Conservation (phyloP, 2,888 invertebrate genomes). For the Acrobeloides nanus region DNA sequence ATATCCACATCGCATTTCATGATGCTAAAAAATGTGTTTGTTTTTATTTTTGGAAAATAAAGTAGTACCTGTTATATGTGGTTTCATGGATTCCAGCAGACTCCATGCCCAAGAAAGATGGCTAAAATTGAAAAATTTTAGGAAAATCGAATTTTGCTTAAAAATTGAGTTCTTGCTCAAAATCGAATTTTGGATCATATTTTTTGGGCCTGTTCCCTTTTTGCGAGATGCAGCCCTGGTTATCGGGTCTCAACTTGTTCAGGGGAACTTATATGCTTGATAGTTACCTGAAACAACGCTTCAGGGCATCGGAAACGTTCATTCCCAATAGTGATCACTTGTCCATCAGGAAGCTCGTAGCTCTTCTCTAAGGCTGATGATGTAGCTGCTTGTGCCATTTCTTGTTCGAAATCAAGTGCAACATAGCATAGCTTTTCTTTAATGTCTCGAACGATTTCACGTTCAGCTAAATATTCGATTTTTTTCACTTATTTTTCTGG, state of each 20-base stretch:
- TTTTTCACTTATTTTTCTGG: too few relatives aligned
- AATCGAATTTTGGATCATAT: too few relatives aligned
- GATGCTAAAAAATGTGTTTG: too few relatives aligned
- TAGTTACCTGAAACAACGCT: conserved; percentile 71
- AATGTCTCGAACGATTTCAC: conserved; percentile 86
- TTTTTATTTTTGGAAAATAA: too few relatives aligned
- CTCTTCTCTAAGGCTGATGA: conserved; percentile 82
- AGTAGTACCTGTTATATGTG: conserved; percentile 74
- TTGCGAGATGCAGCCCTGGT: too few relatives aligned
- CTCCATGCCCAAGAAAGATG: conserved; percentile 69
- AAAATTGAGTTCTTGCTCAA: too few relatives aligned
- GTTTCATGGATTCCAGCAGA: conserved; percentile 57
- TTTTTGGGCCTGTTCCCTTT: too few relatives aligned
- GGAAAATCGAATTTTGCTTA: too few relatives aligned
- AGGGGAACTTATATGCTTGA: too few relatives aligned
- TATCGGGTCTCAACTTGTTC: too few relatives aligned
- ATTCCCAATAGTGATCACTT: conserved; percentile 60
- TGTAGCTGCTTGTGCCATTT: conserved; percentile 82
- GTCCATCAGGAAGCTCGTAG: conserved; percentile 79
- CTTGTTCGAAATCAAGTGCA: conserved; percentile 93
- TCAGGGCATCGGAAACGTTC: conserved; percentile 81
- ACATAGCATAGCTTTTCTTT: conserved; percentile 92
- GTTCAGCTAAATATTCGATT: too few relatives aligned
- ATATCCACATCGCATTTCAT: conserved; percentile 91
- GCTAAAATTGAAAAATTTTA: too few relatives aligned